Base-by-base conservation (phyloP, 2,113 vertebrate genomes). In the Cromileptes altivelis region DNA sequence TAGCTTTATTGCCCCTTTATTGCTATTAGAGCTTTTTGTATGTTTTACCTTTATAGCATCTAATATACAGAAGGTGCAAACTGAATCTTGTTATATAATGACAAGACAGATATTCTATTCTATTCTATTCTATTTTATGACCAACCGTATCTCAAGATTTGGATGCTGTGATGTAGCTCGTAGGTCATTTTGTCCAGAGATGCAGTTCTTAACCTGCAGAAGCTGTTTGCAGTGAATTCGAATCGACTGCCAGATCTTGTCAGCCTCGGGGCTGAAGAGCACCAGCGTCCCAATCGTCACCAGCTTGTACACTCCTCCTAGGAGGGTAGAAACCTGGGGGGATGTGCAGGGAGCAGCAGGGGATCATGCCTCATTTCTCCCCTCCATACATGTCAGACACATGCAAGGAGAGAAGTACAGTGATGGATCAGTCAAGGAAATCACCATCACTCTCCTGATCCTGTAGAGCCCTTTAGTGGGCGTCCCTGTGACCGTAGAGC, bases 331-430 rank as follows among this genome's bases (percentile, higher is more conserved):
- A 49, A 76, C 80, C 85, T 40, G 21, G 4, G 47, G 69, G 40
- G 21, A 56, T 0, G 4, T 40, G 33, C 5, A 12, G 37, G 21
- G 4, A 88, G 62, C 52, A 65, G 61, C 65, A 61, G 64, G 70
- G 62, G 40, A 49, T 63, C 70, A 50, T 27, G 70, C 64, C 19
- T 79, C 65, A 50, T 76, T 40, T 57, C 81, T 80, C 55, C 37
- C 23, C 18, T 49, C 13, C 21, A 60, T 56, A 11, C n/a, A 23
- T 60, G 55, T 75, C 70, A 56, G 56, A 80, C 42, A 45, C 42
- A 40, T 33, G 40, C 9, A 21, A 15, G 50, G 4, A 33, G 25
- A 53, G 33, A 52, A 69, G 57, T 30, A 45, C 25, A 55, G n/a
- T 27, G 67, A 6, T 27, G 37, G 57, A 75, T 85, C 50, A 65